phyloP scores from a whole-genome alignment of 2,113 vertebrate species.

The Scortum barcoo region DNA sequence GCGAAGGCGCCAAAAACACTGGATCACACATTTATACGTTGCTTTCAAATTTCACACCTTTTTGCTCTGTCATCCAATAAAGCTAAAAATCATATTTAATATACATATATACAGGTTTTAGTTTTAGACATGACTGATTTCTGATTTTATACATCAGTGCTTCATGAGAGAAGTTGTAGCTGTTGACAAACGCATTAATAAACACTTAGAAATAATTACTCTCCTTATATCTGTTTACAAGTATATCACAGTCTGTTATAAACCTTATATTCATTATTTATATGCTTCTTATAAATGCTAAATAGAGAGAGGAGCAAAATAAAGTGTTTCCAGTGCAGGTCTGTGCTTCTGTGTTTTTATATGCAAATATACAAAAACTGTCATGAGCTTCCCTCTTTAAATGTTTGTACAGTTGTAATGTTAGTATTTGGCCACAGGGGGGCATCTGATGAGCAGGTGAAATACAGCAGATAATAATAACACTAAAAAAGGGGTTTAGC shows the following conservation, averaged over 20 bases:
- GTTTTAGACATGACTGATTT: too few species aligned
- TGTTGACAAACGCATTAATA: neutral
- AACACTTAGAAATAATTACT: neutral
- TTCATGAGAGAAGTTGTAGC: neutral
- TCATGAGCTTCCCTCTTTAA: neutral
- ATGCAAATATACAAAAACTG: neutral
- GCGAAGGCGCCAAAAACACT: too few species aligned
- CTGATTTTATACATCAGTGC: too few species aligned
- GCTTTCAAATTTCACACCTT: too few species aligned
- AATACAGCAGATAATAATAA: neutral
- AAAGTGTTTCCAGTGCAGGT: neutral
- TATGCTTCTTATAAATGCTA: neutral
- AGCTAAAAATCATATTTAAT: neutral
- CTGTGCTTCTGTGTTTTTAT: neutral
- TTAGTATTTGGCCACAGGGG: constrained; percentile 41
- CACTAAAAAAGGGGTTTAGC: too few species aligned
- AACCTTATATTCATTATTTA: neutral
- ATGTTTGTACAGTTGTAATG: constrained; percentile 5
- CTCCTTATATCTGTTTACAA: neutral
- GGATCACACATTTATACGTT: too few species aligned
- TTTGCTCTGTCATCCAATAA: neutral
- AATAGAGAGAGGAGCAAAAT: neutral
- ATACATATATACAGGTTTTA: neutral
- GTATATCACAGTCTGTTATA: neutral
- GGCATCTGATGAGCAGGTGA: neutral